Base-by-base conservation (phyloP, 1,140 invertebrate species). In the Platyura marginata region DNA sequence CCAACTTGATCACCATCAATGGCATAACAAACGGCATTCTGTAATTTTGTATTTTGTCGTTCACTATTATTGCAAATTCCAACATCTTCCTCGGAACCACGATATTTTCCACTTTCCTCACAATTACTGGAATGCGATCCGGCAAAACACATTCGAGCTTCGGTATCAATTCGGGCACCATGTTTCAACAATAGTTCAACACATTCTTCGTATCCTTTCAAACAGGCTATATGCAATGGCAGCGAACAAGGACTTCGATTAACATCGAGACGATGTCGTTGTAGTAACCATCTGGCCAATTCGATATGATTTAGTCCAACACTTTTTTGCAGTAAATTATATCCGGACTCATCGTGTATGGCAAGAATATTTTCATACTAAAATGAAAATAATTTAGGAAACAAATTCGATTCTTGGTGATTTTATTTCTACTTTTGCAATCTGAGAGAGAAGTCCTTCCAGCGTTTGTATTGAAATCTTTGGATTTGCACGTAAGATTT, bases 271-370 rank as follows among this genome's bases (percentile, higher is more conserved):
- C 65, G 67, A 51, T 76, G 70, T 47, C 75, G 59, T 40, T 69
- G 65, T 22, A 77, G 50, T 4, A 79, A 63, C 75, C 75, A 79
- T 48, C 72, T 59, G 9, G 77, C 74, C 53, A 81, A 62, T 46
- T 80, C 77, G 20, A 79, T 64, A 57, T 79, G 77, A 60, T 80
- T 79, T 34, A 78, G 66, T 35, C 77, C 76, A 20, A 81, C 75
- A 54, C 73, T 76, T 49, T 74, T 75, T 53, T 81, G 79, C 13
- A 81, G 63, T 34, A 81, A 58, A 53, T 81, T 81, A 53, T 79
- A 81, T 3, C 77, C 78, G 48, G 74, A 70, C 46, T 74, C 72
- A 56, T 81, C 76, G 48, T 75, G 70, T 21, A 81, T 69, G 18
- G 63, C 57, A 15, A 79, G 52, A 40, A 79, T 71, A 54, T 78